Conservation (phyloP, 64 coral and sea anemone species). For the Montipora efflorescens region DNA sequence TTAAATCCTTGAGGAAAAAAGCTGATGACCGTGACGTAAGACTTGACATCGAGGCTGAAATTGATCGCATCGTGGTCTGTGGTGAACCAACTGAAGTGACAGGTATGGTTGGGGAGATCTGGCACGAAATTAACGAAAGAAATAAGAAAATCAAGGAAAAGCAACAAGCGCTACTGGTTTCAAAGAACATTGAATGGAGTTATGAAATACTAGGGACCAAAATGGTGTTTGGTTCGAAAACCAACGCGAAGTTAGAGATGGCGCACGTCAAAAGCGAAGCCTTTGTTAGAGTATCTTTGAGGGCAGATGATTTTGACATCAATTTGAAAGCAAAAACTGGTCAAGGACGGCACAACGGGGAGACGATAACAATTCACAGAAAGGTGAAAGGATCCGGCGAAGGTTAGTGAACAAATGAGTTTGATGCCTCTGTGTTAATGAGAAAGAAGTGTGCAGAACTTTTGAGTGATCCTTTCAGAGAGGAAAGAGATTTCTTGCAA, state of each 20-base stretch:
- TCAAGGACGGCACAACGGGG: background rate
- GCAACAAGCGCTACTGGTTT: background rate
- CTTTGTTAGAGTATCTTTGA: background rate
- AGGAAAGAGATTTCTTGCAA: too few species aligned
- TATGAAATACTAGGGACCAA: background rate
- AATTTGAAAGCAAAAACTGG: constrained; percentile 29
- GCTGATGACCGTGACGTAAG: constrained; percentile 53
- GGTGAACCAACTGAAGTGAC: constrained; percentile 56
- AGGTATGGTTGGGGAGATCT: constrained; percentile 53
- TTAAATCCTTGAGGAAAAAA: constrained; percentile 27
- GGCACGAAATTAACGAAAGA: constrained; percentile 20
- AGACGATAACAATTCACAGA: background rate
- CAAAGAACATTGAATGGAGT: constrained; percentile 11
- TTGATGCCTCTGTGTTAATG: too few species aligned
- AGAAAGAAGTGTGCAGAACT: too few species aligned
- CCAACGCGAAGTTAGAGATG: constrained; percentile 18
- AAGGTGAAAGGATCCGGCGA: background rate
- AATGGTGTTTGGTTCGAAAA: background rate
- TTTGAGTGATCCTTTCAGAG: too few species aligned
- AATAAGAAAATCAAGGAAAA: constrained; percentile 33
- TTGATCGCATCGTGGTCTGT: constrained; percentile 48
- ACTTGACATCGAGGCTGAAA: constrained; percentile 27
- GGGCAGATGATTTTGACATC: background rate
- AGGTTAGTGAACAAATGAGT: background rate
- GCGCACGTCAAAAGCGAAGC: background rate